These are phyloP conservation scores for Drosophila macrospina DNA, from an alignment of 2,888 invertebrate genomes.

Conservation along the genomic window DNA sequence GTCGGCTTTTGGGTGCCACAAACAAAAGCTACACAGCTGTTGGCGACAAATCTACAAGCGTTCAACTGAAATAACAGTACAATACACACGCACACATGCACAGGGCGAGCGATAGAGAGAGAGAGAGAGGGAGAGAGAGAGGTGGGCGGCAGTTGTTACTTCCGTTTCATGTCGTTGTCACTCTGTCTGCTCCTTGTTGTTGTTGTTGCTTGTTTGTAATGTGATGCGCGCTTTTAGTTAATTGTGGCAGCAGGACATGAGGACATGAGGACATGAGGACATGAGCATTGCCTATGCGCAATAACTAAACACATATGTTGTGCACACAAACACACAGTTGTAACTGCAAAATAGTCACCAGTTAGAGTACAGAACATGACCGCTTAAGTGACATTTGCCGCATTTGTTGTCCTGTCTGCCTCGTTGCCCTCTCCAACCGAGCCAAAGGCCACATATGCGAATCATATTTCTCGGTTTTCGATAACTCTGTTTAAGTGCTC, in stretches of 20 bases:
- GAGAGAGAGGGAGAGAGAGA: too few species aligned
- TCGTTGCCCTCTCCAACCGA: not conserved
- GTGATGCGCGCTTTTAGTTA: slow-evolving; percentile 81
- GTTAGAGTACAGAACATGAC: slow-evolving; percentile 51
- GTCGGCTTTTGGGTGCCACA: slow-evolving; percentile 34
- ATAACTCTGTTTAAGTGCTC: slow-evolving; percentile 49
- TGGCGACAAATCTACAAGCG: slow-evolving; percentile 76
- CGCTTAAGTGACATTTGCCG: slow-evolving; percentile 68
- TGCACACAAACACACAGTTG: slow-evolving; percentile 24
- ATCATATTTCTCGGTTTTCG: slow-evolving; percentile 56
- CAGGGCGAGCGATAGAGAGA: too few species aligned
- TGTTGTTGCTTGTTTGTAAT: slow-evolving; percentile 71
- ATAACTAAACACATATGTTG: slow-evolving; percentile 69
- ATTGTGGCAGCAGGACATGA: slow-evolving; percentile 79
- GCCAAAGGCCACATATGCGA: slow-evolving; percentile 37
- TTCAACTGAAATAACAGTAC: slow-evolving; percentile 76
- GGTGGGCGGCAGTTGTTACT: slow-evolving; percentile 79
- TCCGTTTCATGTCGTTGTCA: slow-evolving; percentile 75
- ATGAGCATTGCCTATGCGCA: slow-evolving; percentile 69
- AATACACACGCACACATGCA: slow-evolving; percentile 34
- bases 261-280: too few species aligned
- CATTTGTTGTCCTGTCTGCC: slow-evolving; percentile 46
- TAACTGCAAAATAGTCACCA: slow-evolving; percentile 42
- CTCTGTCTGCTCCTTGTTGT: slow-evolving; percentile 35
- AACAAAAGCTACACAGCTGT: slow-evolving; percentile 65